Conservation (phyloP, 2,797 vertebrate species). For the Fundulus diaphanus region DNA sequence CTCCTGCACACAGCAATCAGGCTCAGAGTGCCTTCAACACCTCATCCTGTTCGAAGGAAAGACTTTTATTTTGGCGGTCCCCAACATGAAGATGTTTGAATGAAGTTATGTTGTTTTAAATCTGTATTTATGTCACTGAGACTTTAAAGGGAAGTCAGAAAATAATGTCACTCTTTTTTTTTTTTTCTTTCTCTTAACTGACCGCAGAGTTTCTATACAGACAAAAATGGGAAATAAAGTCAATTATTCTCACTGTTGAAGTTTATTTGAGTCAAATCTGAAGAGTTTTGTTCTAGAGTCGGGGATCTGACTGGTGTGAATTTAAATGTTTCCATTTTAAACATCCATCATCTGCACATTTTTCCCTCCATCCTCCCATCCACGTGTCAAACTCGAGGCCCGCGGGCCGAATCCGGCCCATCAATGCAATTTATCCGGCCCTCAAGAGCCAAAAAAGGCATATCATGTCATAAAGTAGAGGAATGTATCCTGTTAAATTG, state of each 20-base stretch:
- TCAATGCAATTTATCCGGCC: no score
- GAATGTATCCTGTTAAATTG: no score
- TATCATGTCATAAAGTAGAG: no score
- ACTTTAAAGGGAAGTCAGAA: slow-evolving; percentile 17
- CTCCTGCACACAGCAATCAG: neutral
- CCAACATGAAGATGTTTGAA: neutral
- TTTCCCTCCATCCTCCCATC: no score
- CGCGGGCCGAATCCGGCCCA: no score
- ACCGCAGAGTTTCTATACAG: slow-evolving; percentile 18
- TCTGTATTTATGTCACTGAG: slow-evolving; percentile 16
- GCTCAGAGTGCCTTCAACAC: neutral
- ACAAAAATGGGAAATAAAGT: slow-evolving; percentile 42
- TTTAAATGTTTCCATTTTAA: neutral
- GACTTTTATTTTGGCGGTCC: slow-evolving; percentile 4
- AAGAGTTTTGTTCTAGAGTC: neutral
- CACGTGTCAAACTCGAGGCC: no score
- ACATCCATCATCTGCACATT: no score
- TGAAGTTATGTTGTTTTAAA: slow-evolving; percentile 11
- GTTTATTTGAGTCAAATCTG: neutral
- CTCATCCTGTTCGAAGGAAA: neutral
- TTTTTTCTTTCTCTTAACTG: slow-evolving; percentile 13
- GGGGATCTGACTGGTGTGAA: neutral
- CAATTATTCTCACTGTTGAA: neutral
- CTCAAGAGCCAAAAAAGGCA: no score
- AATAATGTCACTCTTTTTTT: slow-evolving; percentile 29